phyloP scores from a whole-genome alignment of 2,888 invertebrate genomes.

The Agonopterix heracliana region DNA sequence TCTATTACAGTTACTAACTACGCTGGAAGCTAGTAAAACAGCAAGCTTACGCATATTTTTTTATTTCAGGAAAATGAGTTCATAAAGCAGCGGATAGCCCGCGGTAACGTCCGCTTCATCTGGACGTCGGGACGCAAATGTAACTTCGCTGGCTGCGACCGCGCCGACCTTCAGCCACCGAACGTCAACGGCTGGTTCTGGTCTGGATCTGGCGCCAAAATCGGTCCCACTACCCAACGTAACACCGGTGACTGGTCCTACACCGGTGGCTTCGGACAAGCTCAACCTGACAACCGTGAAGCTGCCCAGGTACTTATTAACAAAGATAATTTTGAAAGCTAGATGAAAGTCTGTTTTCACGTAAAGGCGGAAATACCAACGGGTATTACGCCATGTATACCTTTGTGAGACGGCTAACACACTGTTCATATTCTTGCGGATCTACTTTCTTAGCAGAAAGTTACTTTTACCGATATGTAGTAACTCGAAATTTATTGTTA shows the following conservation, averaged over 20 bases:
- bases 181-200: conserved; percentile 95
- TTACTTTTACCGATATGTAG: too few relatives aligned
- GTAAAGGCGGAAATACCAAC: not conserved
- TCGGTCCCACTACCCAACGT: conserved; percentile 90
- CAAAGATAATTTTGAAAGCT: conserved; percentile 3
- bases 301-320: conserved; percentile 82
- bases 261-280: conserved; percentile 91
- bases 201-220: conserved; percentile 94
- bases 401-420: too few relatives aligned
- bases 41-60: not conserved
- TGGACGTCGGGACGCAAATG: conserved; percentile 96
- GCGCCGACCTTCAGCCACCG: conserved; percentile 88
- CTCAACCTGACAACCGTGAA: conserved; percentile 93
- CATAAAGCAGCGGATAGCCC: conserved; percentile 88
- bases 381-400: too few relatives aligned
- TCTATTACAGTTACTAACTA: too few relatives aligned
- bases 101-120: conserved; percentile 87
- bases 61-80: conserved; percentile 85
- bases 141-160: conserved; percentile 93
- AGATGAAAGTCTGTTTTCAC: conserved; percentile 9
- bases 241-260: conserved; percentile 94
- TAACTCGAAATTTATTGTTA: too few relatives aligned
- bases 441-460: too few relatives aligned
- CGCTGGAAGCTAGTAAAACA: too few relatives aligned
- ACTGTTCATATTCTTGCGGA: too few relatives aligned